Evolutionary conservation across 2,888 invertebrate genomes (phyloP).

Genomic region (Chouioia cunea): DNA sequence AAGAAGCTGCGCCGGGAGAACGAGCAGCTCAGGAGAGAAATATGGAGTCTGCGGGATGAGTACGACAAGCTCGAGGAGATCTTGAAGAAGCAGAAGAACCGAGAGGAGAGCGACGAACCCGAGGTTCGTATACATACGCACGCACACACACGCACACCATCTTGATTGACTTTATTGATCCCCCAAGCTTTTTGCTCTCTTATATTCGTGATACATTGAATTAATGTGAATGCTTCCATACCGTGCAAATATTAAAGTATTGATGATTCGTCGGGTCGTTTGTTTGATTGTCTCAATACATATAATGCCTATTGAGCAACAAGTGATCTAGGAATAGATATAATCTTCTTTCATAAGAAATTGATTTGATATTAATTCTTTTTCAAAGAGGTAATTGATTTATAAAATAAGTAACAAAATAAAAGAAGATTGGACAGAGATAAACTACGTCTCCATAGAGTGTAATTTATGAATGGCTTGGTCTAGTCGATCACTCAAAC

Average conservation of each 20-base stretch:
- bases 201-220: constrained; percentile 14
- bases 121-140: constrained; percentile 54
- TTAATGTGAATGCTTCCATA: constrained; percentile 17
- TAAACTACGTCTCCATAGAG: too few relatives aligned
- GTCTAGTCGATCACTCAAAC: neutral
- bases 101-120: constrained; percentile 61
- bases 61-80: constrained; percentile 88
- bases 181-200: neutral
- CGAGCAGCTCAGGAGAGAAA: constrained; percentile 87
- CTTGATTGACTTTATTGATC: constrained; percentile 47
- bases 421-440: too few relatives aligned
- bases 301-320: neutral
- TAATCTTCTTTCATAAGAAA: neutral
- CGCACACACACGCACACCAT: neutral
- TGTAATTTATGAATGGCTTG: too few relatives aligned
- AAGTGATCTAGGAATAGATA: neutral
- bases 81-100: constrained; percentile 71
- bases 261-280: constrained; percentile 12
- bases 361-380: too few relatives aligned
- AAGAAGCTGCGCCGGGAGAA: constrained; percentile 90
- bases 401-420: too few relatives aligned
- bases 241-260: constrained; percentile 29
- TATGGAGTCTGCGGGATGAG: constrained; percentile 88
- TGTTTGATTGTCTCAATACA: constrained; percentile 18
- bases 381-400: too few relatives aligned